These are phyloP conservation scores for Tigriopus californicus DNA, from an alignment of 2,888 invertebrate species.

Conservation along the genomic window DNA sequence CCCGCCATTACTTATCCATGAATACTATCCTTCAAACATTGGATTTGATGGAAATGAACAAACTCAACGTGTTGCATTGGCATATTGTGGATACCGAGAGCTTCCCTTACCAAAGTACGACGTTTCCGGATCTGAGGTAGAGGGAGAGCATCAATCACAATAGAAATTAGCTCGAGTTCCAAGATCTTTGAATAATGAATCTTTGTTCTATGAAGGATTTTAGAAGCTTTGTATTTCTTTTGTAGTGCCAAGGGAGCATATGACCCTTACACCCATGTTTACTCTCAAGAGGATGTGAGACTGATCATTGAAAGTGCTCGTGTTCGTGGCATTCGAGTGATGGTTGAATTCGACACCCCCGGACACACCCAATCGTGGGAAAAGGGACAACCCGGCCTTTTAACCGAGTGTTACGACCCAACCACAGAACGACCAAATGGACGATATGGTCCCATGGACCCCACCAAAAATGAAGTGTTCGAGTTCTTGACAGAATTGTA, in stretches of 20 bases:
- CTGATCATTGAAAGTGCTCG: slow-evolving; percentile 55
- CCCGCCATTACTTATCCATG: slow-evolving; percentile 59
- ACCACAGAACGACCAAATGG: slow-evolving; percentile 33
- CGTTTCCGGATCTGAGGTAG: slow-evolving; percentile 56
- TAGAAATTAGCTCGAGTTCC: too few species aligned
- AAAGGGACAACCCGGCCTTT: slow-evolving; percentile 44
- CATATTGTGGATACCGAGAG: slow-evolving; percentile 84
- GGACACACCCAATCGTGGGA: slow-evolving; percentile 81
- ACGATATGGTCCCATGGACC: slow-evolving; percentile 59
- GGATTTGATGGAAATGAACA: slow-evolving; percentile 75
- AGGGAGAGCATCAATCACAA: too few species aligned
- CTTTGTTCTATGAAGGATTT: too few species aligned
- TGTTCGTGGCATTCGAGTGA: slow-evolving; percentile 59
- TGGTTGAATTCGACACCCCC: slow-evolving; percentile 80
- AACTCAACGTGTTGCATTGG: slow-evolving; percentile 86
- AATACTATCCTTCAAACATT: slow-evolving; percentile 42
- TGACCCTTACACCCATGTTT: slow-evolving; percentile 33
- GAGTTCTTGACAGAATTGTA: slow-evolving; percentile 46
- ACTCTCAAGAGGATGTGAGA: slow-evolving; percentile 42
- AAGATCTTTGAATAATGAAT: too few species aligned
- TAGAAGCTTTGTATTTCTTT: too few species aligned
- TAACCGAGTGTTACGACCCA: slow-evolving; percentile 34
- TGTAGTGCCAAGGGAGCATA: slow-evolving; percentile 18
- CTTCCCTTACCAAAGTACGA: slow-evolving; percentile 64
- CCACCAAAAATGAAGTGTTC: slow-evolving; percentile 44